A percentile compares a stretch with the other conserved stretches of the same genome.
These are phyloP conservation scores for Scolopax mira DNA, from an alignment of 2,113 vertebrate genomes.

Conservation along the genomic window DNA sequence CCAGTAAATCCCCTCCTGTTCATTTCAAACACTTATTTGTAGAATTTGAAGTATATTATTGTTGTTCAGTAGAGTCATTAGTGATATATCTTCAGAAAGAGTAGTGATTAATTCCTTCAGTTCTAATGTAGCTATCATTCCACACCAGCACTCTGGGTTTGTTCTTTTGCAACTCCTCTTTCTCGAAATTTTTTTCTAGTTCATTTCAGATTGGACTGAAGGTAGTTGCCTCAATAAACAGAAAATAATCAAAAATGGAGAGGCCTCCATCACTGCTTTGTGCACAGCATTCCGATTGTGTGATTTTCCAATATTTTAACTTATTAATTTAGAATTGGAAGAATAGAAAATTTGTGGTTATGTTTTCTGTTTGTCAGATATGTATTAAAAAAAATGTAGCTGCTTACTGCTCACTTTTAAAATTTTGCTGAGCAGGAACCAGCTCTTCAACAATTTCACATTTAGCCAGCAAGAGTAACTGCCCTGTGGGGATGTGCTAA, in stretches of 20 bases:
- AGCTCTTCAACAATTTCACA: background rate
- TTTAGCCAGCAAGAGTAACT: constrained; percentile 25
- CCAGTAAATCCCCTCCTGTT: background rate
- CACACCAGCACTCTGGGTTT: background rate
- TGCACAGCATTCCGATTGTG: background rate
- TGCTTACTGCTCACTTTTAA: background rate
- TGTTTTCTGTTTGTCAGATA: background rate
- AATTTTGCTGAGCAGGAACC: constrained; percentile 8
- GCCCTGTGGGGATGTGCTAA: constrained; percentile 48
- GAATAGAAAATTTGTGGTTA: background rate
- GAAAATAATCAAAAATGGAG: background rate
- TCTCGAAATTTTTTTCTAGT: background rate
- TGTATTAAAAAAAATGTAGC: background rate
- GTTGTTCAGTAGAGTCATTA: background rate
- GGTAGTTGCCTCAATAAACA: background rate
- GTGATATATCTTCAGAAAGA: background rate
- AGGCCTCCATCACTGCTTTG: background rate
- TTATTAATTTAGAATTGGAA: background rate
- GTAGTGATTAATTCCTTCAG: background rate
- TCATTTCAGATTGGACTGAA: background rate
- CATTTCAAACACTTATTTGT: background rate
- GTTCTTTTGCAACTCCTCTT: background rate
- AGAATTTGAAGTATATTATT: background rate
- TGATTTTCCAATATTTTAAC: background rate
- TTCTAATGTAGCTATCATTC: background rate